Evolutionary conservation across 1,140 invertebrate genomes (phyloP).

Genomic region (Pararge aegeria): DNA sequence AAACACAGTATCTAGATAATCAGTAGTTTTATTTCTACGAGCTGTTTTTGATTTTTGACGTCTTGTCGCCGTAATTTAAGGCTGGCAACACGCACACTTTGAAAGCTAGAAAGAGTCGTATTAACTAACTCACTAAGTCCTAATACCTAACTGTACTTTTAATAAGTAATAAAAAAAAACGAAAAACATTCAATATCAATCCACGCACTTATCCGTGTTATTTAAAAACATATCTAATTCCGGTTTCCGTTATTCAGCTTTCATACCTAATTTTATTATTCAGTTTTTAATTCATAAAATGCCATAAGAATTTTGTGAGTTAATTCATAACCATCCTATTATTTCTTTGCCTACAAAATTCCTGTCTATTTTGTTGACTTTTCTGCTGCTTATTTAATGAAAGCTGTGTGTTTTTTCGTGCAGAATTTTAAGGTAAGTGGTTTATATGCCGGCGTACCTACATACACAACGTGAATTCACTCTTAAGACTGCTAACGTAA

Average conservation of each 20-base stretch:
- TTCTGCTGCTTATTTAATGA: slow-evolving; percentile 21
- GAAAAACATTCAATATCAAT: no score
- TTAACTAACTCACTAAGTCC: no score
- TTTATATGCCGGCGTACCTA: slow-evolving; percentile 16
- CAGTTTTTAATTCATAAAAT: slow-evolving; percentile 3
- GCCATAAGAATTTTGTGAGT: slow-evolving; percentile 15
- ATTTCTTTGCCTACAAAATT: slow-evolving; percentile 17
- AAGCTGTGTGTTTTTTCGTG: slow-evolving; percentile 22
- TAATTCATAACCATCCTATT: slow-evolving; percentile 15
- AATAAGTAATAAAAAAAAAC: no score
- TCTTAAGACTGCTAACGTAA: slow-evolving; percentile 24
- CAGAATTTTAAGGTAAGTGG: slow-evolving; percentile 22
- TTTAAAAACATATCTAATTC: slow-evolving; percentile 7
- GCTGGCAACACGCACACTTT: no score
- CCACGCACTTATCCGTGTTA: not conserved
- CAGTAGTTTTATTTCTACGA: no score
- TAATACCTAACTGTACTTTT: no score
- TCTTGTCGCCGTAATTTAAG: no score
- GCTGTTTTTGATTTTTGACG: no score
- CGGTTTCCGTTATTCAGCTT: not conserved
- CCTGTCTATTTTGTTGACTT: slow-evolving; percentile 18
- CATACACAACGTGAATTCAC: slow-evolving; percentile 11
- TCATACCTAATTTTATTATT: not conserved
- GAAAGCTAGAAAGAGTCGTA: no score
- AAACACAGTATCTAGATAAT: no score